Conservation (phyloP, 2,113 vertebrate species). For the Micromys minutus region DNA sequence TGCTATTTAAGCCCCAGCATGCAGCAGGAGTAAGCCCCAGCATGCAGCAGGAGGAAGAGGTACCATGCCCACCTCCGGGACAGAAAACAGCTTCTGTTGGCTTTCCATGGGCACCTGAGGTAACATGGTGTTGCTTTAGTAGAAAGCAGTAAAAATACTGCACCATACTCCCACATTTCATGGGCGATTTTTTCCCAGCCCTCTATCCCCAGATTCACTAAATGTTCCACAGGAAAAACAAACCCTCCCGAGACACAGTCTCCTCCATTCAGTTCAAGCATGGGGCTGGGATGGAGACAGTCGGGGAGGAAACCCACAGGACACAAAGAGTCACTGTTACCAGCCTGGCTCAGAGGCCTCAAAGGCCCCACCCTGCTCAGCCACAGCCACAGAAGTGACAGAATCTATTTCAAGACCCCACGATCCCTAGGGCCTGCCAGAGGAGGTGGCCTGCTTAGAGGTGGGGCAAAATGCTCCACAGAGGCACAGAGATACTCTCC, state of each 20-base stretch:
- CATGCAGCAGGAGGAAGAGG: background rate
- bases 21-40: background rate
- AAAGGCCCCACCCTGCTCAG: background rate
- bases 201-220: background rate
- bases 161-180: background rate
- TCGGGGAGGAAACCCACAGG: background rate
- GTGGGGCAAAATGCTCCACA: background rate
- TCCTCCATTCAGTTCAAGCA: background rate
- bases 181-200: constrained; percentile 3
- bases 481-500: background rate
- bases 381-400: no score
- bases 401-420: background rate
- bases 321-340: constrained; percentile 46
- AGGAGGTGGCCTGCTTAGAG: background rate
- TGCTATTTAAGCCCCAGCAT: background rate
- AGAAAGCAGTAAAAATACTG: background rate
- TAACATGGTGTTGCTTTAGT: constrained; percentile 19
- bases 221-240: background rate
- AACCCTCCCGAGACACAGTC: constrained; percentile 25
- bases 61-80: background rate
- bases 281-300: background rate
- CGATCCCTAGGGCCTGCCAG: rapidly evolving
- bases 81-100: background rate
- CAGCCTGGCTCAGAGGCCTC: background rate
- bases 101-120: background rate